A percentile compares a stretch with the other conserved stretches of the same genome.
These are phyloP conservation scores for Rhopalosiphum maidis DNA, from an alignment of 1,140 invertebrate species.

Conservation along the genomic window DNA sequence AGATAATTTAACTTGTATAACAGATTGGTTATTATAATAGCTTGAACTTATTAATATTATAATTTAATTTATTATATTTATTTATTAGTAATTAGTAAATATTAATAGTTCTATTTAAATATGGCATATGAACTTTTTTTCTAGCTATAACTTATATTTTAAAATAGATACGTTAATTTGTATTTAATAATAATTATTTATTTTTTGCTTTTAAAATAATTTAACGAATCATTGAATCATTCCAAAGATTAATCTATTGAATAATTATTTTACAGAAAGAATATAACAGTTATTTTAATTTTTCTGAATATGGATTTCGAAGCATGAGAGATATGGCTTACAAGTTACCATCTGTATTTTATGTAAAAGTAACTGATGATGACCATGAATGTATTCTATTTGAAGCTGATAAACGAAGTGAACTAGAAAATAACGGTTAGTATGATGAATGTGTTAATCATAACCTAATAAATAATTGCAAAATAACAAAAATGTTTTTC, in stretches of 20 bases:
- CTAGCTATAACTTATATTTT: not conserved
- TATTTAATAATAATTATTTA: not conserved
- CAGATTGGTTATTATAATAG: too few relatives aligned
- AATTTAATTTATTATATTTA: too few relatives aligned
- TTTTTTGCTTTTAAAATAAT: not conserved
- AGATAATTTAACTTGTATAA: too few relatives aligned
- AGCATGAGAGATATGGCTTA: constrained; percentile 50
- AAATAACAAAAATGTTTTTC: too few relatives aligned
- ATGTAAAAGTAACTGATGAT: not conserved
- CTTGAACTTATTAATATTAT: too few relatives aligned
- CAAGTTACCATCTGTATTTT: constrained; percentile 44
- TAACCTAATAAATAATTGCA: too few relatives aligned
- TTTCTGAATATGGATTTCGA: constrained; percentile 47
- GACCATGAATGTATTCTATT: not conserved
- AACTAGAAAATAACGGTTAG: not conserved
- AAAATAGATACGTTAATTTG: not conserved
- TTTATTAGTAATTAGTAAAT: not conserved
- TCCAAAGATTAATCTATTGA: not conserved
- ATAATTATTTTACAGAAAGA: not conserved
- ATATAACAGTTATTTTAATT: constrained; percentile 1
- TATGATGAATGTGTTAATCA: not conserved
- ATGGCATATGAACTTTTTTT: not conserved
- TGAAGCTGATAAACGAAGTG: not conserved
- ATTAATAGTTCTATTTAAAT: not conserved
- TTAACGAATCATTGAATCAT: not conserved